Percentiles rank a stretch among this genome's conserved stretches.
Conservation (phyloP, 64 coral and sea anemone genomes). For the Porites lutea region DNA sequence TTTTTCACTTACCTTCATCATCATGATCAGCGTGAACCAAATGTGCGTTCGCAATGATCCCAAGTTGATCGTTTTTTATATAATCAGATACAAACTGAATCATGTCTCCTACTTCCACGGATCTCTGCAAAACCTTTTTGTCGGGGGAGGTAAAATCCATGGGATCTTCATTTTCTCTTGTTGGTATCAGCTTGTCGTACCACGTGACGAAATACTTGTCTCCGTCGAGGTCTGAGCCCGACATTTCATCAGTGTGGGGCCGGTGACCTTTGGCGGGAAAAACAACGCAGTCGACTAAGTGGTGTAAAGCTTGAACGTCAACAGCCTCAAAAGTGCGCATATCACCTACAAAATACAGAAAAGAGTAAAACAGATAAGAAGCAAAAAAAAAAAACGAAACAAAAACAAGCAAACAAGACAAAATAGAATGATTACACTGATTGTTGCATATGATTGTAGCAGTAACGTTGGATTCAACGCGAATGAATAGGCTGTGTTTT, state of each 20-base stretch:
- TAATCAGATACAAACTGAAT: conserved; percentile 88
- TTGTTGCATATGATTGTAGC: too few species aligned
- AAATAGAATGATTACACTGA: background rate
- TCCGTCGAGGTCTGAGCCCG: conserved; percentile 88
- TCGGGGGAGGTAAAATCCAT: conserved; percentile 82
- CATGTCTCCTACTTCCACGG: conserved; percentile 77
- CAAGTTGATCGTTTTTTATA: conserved; percentile 91
- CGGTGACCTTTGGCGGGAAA: conserved; percentile 83
- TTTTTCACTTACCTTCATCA: conserved; percentile 38
- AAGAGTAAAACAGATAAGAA: too few species aligned
- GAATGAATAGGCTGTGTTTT: too few species aligned
- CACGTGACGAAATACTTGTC: conserved; percentile 93
- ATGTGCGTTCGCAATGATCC: conserved; percentile 86
- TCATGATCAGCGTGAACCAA: conserved; percentile 80
- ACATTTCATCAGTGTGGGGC: conserved; percentile 88
- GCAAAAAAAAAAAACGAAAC: background rate
- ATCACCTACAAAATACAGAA: conserved; percentile 55
- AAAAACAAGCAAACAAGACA: background rate
- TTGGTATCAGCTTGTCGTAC: conserved; percentile 58
- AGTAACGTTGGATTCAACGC: too few species aligned
- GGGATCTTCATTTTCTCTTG: conserved; percentile 51
- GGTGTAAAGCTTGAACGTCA: conserved; percentile 61
- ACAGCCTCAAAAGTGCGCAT: conserved; percentile 86
- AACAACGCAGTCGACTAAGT: conserved; percentile 78
- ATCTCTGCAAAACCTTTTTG: conserved; percentile 62